phyloP scores from a whole-genome alignment of 2,888 invertebrate genomes.

The Neoaliturus tenellus region DNA sequence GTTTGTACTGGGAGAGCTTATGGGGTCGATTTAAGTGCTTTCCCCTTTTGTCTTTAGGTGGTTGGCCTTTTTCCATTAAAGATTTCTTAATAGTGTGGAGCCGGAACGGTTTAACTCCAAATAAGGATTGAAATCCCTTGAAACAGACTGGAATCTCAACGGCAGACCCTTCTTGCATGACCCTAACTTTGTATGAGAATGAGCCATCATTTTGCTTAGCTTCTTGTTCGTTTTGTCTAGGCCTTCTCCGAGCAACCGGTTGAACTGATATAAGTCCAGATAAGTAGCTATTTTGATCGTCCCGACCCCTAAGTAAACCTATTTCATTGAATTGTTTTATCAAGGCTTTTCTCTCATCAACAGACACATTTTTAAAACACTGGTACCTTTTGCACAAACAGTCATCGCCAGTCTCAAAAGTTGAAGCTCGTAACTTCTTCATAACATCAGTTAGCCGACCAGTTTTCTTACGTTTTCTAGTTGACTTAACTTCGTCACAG shows the following conservation, averaged over 20 bases:
- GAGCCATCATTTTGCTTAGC: conserved; percentile 31
- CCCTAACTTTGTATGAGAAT: conserved; percentile 42
- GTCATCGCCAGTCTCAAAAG: conserved; percentile 20
- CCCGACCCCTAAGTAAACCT: not conserved
- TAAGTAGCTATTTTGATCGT: conserved; percentile 50
- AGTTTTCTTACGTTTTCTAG: not conserved
- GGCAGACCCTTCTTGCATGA: not conserved
- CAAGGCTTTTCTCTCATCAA: not conserved
- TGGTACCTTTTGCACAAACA: conserved; percentile 34
- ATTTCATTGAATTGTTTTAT: conserved; percentile 34
- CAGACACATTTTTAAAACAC: conserved; percentile 31
- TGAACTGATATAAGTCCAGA: conserved; percentile 13
- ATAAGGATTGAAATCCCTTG: conserved; percentile 34
- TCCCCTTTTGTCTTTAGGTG: conserved; percentile 43
- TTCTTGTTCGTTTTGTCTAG: conserved; percentile 31
- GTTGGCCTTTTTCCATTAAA: not conserved
- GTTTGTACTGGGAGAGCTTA: not conserved
- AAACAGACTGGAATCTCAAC: conserved; percentile 48
- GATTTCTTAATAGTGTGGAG: conserved; percentile 30
- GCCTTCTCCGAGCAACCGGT: conserved; percentile 4
- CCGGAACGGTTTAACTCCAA: conserved; percentile 13
- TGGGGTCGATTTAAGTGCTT: conserved; percentile 33
- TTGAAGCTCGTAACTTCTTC: not conserved
- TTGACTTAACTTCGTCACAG: not conserved
- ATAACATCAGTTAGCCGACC: not conserved